Base-by-base conservation (phyloP, 2,113 vertebrate species). In the Daboia siamensis region DNA sequence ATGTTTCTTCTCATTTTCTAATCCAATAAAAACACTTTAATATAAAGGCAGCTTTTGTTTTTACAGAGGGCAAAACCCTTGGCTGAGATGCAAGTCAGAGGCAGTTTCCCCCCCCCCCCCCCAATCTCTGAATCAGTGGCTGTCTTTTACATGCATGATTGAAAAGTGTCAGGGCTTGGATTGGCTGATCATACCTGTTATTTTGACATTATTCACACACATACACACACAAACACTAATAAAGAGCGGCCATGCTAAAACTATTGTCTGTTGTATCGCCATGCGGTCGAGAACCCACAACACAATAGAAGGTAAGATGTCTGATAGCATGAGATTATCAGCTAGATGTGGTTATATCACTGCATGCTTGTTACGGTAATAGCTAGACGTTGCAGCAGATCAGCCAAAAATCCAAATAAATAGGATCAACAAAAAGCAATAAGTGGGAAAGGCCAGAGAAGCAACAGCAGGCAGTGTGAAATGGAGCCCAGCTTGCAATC, bases 391-490 rank as follows among this genome's bases (percentile, higher is more conserved):
- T 61, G 21, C n/a, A 1, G 90, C 33, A 51, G 55, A 91, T 33
- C 33, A 33, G 29, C 59, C 92, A 88, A 2, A 85, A 33, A 87
- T 29, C 92, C 21, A 88, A n/a, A 93, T 91, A 90, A 61, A 90
- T 52, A 4, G 89, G 55, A 84, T 89, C 26, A 89, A 33, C n/a
- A 11, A 29, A 52, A n/a, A 0, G 51, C 33, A 2, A 92, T 2
- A 90, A 95, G 91, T 9, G 87, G 0, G 12, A 88, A 92, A 84
- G 12, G 90, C 0, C 11, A 54, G 93, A 80, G 54, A 23, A 24
- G 15, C 33, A 91, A 91, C 48, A 84, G 39, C 54, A 80, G 74
- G 2, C 7, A 86, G 48, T 93, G 93, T 17, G 29, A 7, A 93
- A 39, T 17, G 0, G 39, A 84, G 3, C 91, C 4, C n/a, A 1